Evolutionary conservation across 2,888 invertebrate species (phyloP).

Genomic region (Mesoligia furuncula): DNA sequence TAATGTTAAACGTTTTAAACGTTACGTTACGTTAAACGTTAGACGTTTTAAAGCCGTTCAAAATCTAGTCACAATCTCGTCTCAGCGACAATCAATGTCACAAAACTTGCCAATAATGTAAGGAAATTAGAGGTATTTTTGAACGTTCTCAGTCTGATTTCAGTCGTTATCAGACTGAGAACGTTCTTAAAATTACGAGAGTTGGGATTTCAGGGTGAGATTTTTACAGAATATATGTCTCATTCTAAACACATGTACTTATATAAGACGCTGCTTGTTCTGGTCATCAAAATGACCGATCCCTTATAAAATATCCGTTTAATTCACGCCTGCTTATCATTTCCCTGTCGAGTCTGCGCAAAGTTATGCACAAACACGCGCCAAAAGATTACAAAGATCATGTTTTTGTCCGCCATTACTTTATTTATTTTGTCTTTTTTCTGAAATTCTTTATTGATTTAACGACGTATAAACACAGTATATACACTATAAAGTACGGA

Average conservation of each 20-base stretch:
- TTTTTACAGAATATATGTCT: background rate
- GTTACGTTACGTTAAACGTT: too few species aligned
- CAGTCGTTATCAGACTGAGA: too few species aligned
- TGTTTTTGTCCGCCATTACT: constrained; percentile 18
- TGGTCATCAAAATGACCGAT: constrained; percentile 5
- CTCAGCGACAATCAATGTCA: background rate
- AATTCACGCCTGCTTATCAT: constrained; percentile 21
- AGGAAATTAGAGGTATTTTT: background rate
- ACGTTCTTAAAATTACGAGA: background rate
- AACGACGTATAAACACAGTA: background rate
- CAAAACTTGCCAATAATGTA: background rate
- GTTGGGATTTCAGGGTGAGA: background rate
- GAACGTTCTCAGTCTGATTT: too few species aligned
- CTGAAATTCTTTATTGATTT: constrained; percentile 14
- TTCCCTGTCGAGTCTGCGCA: constrained; percentile 1
- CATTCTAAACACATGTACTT: background rate
- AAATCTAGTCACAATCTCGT: background rate
- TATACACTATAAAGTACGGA: background rate
- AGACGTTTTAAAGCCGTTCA: too few species aligned
- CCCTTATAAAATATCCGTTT: constrained; percentile 14
- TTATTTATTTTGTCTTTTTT: constrained; percentile 26
- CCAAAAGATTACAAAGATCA: constrained; percentile 30
- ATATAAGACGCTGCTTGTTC: background rate
- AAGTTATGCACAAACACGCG: constrained; percentile 55
- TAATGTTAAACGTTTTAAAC: too few species aligned